phyloP scores from a whole-genome alignment of 2,113 vertebrate genomes.

The Diphyllodes magnificus region DNA sequence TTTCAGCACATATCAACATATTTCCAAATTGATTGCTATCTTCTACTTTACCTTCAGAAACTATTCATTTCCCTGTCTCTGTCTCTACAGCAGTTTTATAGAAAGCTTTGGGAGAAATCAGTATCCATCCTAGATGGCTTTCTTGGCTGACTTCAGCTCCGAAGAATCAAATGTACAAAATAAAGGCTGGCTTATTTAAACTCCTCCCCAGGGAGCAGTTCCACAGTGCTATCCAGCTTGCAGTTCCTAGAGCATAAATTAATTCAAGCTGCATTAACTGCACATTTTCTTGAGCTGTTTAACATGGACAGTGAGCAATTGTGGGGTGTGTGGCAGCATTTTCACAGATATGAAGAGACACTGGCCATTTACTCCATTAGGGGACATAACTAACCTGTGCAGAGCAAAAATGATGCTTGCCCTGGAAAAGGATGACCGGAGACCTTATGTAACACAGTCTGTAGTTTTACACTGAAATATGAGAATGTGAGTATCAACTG shows the following conservation, averaged over 20 bases:
- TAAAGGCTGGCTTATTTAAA: constrained; percentile 3
- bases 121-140: background rate
- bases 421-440: background rate
- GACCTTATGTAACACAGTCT: background rate
- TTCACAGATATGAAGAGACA: background rate
- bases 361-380: background rate
- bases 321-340: background rate
- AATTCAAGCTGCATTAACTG: background rate
- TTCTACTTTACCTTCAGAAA: background rate
- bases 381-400: background rate
- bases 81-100: background rate
- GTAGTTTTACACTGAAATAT: background rate
- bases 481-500: background rate
- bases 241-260: constrained; percentile 3
- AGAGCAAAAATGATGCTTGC: background rate
- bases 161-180: constrained; percentile 21
- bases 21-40: background rate
- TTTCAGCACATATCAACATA: background rate
- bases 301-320: background rate
- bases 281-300: background rate
- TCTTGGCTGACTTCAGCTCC: background rate
- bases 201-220: background rate
- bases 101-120: background rate
- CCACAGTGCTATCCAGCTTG: background rate
- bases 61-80: background rate